Percentiles rank a stretch among this genome's conserved stretches.
phyloP scores from a whole-genome alignment of 2,888 invertebrate species.

The Conomelus anceps region DNA sequence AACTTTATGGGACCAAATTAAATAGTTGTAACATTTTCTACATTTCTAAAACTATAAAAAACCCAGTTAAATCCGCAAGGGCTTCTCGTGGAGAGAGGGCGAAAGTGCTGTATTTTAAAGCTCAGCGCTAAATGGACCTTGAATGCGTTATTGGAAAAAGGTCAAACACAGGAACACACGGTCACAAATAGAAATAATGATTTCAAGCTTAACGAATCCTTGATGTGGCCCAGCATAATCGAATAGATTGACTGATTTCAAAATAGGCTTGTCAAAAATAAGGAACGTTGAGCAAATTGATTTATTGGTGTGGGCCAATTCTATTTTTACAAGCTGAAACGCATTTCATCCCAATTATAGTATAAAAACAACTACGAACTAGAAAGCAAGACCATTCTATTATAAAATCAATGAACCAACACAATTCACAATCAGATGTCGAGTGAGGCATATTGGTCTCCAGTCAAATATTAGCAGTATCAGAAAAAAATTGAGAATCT shows the following conservation, averaged over 20 bases:
- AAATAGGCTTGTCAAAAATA: neutral
- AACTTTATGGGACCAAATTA: too few relatives aligned
- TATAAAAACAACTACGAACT: neutral
- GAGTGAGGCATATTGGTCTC: too few relatives aligned
- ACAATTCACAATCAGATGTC: too few relatives aligned
- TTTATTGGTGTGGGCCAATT: neutral
- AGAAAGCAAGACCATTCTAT: too few relatives aligned
- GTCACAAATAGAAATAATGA: neutral
- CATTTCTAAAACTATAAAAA: too few relatives aligned
- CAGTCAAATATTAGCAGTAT: too few relatives aligned
- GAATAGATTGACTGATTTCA: neutral
- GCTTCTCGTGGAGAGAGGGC: neutral
- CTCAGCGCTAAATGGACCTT: neutral
- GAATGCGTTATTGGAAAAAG: neutral
- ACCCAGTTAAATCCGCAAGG: neutral
- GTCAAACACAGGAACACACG: neutral
- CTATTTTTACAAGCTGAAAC: neutral
- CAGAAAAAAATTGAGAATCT: too few relatives aligned
- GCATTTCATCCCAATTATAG: neutral
- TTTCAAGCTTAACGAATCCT: neutral
- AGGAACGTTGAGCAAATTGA: neutral
- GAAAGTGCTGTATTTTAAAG: neutral
- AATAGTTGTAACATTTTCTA: too few relatives aligned
- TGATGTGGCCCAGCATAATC: neutral
- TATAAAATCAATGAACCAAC: too few relatives aligned